Evolutionary conservation across 2,797 vertebrate genomes (phyloP).

Genomic region (Dicrostonyx torquatus): DNA sequence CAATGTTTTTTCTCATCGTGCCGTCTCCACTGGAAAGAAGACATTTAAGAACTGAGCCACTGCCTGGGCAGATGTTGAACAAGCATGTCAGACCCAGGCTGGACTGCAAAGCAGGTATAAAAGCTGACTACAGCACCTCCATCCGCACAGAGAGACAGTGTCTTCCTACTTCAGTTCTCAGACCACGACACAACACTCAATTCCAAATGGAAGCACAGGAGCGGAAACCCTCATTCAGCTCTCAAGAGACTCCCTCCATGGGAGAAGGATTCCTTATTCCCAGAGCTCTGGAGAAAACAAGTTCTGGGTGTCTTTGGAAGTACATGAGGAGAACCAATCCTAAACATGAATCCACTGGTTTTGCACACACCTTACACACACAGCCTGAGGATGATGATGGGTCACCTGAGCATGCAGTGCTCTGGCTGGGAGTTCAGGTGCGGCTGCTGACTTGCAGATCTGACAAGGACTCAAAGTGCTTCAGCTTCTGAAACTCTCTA

Average conservation of each 20-base stretch:
- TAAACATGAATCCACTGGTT: background rate
- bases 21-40: slow-evolving; percentile 93
- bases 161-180: background rate
- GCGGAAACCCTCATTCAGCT: background rate
- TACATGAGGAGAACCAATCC: background rate
- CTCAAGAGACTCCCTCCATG: background rate
- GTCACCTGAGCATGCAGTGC: background rate
- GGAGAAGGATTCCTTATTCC: background rate
- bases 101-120: background rate
- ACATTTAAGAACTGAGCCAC: background rate
- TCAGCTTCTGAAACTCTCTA: background rate
- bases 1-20: slow-evolving; percentile 98
- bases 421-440: background rate
- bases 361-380: rapidly evolving
- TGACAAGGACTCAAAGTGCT: background rate
- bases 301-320: background rate
- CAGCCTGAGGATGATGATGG: background rate
- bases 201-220: background rate
- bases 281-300: background rate
- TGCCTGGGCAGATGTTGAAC: background rate
- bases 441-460: background rate
- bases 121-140: background rate
- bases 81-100: background rate
- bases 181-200: background rate
- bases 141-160: background rate